A percentile compares a stretch with the other conserved stretches of the same genome.
These are phyloP conservation scores for Timema podura DNA, from an alignment of 2,888 invertebrate species.

Conservation along the genomic window DNA sequence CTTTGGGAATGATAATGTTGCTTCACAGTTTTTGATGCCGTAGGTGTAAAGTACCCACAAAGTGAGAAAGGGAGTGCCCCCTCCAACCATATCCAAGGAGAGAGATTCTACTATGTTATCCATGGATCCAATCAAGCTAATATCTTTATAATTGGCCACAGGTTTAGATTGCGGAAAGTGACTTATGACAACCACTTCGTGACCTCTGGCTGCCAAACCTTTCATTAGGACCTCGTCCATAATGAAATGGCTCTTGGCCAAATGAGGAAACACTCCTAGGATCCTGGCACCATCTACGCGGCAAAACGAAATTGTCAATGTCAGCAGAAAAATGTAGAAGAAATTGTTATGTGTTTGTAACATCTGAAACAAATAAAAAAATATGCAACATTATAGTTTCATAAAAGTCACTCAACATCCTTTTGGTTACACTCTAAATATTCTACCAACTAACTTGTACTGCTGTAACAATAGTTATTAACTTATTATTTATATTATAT, in stretches of 20 bases:
- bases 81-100: constrained; percentile 16
- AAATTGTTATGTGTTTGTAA: too few relatives aligned
- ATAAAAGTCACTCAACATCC: too few relatives aligned
- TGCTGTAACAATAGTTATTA: too few relatives aligned
- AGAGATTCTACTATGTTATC: constrained; percentile 13
- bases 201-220: constrained; percentile 22
- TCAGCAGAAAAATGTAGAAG: too few relatives aligned
- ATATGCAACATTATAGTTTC: too few relatives aligned
- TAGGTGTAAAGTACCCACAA: not conserved
- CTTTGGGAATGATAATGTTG: constrained; percentile 21
- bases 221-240: constrained; percentile 23
- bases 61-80: not conserved
- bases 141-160: constrained; percentile 20
- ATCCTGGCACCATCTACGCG: constrained; percentile 16
- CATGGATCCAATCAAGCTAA: constrained; percentile 19
- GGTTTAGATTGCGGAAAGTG: constrained; percentile 20
- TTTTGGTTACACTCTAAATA: too few relatives aligned
- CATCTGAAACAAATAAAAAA: too few relatives aligned
- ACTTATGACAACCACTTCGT: constrained; percentile 26
- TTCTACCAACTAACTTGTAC: too few relatives aligned
- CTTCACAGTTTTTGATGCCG: constrained; percentile 25
- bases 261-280: constrained; percentile 25
- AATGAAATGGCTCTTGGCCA: constrained; percentile 26
- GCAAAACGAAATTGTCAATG: too few relatives aligned
- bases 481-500: too few relatives aligned